phyloP scores from a whole-genome alignment of 2,888 invertebrate genomes.

The Ernsta delagoae region DNA sequence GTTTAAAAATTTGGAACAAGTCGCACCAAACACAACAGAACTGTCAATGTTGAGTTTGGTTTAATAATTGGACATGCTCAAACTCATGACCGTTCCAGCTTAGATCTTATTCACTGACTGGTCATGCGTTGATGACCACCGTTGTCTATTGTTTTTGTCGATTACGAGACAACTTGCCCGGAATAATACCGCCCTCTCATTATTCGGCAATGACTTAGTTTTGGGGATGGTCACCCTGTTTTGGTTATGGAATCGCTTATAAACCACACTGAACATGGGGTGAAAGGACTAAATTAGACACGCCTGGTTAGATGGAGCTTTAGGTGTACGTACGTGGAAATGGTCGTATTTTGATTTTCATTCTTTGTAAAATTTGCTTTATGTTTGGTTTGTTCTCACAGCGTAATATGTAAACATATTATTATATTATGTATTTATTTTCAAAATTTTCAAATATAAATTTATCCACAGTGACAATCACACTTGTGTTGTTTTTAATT shows the following conservation, averaged over 20 bases:
- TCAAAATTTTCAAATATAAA: too few species aligned
- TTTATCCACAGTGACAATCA: too few species aligned
- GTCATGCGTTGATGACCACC: constrained; percentile 62
- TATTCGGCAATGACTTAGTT: constrained; percentile 48
- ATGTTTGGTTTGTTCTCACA: too few species aligned
- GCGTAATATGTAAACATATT: too few species aligned
- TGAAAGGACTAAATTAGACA: constrained; percentile 24
- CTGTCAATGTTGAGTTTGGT: too few species aligned
- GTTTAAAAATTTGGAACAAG: too few species aligned
- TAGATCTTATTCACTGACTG: constrained; percentile 4
- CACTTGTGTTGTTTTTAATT: too few species aligned
- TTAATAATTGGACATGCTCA: too few species aligned
- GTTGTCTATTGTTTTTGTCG: constrained; percentile 72
- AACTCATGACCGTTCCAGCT: neutral
- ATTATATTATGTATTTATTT: too few species aligned
- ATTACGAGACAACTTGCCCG: constrained; percentile 76
- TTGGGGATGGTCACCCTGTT: constrained; percentile 32
- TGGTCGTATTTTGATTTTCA: neutral
- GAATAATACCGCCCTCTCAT: constrained; percentile 66
- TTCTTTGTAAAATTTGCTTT: too few species aligned
- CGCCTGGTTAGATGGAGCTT: constrained; percentile 23
- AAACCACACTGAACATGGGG: constrained; percentile 31
- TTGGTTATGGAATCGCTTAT: constrained; percentile 21
- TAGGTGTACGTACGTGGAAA: neutral
- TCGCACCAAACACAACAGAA: too few species aligned